phyloP scores from a whole-genome alignment of 2,113 vertebrate species.

The Gambusia affinis region DNA sequence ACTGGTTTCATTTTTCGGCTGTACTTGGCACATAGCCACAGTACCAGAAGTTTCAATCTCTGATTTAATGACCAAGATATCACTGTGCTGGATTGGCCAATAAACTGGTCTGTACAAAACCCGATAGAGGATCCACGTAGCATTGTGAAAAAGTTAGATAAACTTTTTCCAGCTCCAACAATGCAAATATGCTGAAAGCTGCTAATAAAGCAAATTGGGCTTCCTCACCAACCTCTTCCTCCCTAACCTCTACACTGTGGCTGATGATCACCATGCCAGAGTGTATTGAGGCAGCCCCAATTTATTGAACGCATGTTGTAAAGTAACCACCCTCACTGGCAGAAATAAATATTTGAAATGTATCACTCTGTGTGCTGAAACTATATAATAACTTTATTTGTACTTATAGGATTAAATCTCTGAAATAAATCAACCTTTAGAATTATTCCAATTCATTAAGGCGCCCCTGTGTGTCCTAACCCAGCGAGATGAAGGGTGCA shows the following conservation, averaged over 20 bases:
- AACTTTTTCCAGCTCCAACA: neutral
- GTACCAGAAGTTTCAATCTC: neutral
- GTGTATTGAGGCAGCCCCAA: neutral
- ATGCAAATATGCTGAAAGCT: neutral
- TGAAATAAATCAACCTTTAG: neutral
- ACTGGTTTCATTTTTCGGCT: no score
- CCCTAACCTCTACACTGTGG: neutral
- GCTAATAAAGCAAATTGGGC: neutral
- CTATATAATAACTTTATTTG: neutral
- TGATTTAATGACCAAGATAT: neutral
- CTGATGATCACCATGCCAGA: neutral
- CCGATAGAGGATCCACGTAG: neutral
- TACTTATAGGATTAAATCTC: neutral
- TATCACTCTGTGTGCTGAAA: no score
- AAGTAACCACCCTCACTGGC: no score
- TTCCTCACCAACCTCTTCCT: neutral
- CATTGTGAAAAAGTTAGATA: neutral
- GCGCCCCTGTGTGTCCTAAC: neutral
- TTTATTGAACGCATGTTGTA: neutral
- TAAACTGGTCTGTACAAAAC: neutral
- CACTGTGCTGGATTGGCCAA: neutral
- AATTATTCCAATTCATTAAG: neutral
- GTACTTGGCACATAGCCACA: neutral
- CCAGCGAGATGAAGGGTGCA: slow-evolving; percentile 12
- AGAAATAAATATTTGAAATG: no score